Conservation (phyloP, 2,797 vertebrate genomes). For the Chromobotia macracanthus region DNA sequence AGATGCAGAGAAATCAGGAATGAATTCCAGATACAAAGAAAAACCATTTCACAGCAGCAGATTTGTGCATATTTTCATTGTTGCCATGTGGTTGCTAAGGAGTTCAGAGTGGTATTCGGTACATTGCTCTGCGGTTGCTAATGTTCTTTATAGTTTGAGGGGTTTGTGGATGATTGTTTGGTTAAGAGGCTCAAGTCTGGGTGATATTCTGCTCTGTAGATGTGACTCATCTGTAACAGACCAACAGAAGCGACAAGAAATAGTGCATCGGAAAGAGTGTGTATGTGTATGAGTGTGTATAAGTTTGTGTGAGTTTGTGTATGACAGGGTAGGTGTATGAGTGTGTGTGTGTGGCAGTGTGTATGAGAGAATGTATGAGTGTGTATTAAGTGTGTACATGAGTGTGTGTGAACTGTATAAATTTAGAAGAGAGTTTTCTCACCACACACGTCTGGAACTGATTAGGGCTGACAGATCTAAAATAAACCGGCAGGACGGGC, state of each 20-base stretch:
- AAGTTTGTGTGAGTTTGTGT: no score
- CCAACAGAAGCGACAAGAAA: no score
- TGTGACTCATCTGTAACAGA: neutral
- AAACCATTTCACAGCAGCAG: neutral
- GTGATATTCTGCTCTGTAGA: neutral
- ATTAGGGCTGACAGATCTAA: constrained; percentile 61
- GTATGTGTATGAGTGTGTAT: no score
- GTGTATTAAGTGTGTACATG: constrained; percentile 55
- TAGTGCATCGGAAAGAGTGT: no score
- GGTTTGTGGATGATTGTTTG: neutral
- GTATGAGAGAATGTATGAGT: neutral
- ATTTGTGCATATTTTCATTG: neutral
- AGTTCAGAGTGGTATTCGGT: neutral
- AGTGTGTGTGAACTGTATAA: constrained; percentile 4
- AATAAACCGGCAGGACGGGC: constrained; percentile 52
- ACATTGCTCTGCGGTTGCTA: neutral
- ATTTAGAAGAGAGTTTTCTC: constrained; percentile 34
- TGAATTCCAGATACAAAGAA: neutral
- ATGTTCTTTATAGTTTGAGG: neutral
- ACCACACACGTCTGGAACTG: constrained; percentile 59
- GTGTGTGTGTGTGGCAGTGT: no score
- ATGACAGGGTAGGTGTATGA: no score
- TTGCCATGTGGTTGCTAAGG: neutral
- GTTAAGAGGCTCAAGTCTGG: neutral
- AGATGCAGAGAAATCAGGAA: neutral